phyloP scores from a whole-genome alignment of 2,113 vertebrate genomes.

The Istiophorus platypterus region DNA sequence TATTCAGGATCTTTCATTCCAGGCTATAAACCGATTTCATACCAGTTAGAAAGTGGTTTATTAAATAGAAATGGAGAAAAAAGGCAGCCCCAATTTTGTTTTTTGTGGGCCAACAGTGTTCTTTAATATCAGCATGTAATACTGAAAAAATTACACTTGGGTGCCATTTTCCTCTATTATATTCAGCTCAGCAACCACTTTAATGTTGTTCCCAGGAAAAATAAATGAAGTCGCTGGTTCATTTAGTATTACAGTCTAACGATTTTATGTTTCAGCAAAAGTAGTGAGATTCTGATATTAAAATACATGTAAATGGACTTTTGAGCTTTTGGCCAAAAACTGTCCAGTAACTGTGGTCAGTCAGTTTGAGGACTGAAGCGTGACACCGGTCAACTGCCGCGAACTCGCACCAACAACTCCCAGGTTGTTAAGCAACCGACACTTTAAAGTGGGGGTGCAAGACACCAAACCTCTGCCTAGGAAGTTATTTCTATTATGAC shows the following conservation, averaged over 20 bases:
- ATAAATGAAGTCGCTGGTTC: no score
- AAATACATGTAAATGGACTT: no score
- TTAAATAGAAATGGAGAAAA: conserved; percentile 13
- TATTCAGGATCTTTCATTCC: neutral
- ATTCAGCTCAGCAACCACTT: neutral
- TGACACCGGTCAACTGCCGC: neutral
- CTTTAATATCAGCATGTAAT: neutral
- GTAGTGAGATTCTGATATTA: no score
- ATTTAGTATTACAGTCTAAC: no score
- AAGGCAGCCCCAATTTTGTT: neutral
- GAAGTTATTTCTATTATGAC: conserved; percentile 8
- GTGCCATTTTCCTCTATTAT: neutral
- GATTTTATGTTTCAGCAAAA: no score
- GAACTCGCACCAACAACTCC: neutral
- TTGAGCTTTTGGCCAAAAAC: no score
- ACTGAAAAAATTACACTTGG: neutral
- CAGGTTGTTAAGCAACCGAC: neutral
- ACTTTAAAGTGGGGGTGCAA: neutral
- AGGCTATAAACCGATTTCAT: conserved; percentile 2
- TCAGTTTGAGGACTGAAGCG: no score
- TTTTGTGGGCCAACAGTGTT: neutral
- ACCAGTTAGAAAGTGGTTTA: neutral
- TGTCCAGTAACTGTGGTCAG: no score
- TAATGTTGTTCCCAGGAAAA: neutral
- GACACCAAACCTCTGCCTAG: conserved; percentile 19